phyloP scores from a whole-genome alignment of 2,113 vertebrate genomes.

The Oenanthe melanoleuca region DNA sequence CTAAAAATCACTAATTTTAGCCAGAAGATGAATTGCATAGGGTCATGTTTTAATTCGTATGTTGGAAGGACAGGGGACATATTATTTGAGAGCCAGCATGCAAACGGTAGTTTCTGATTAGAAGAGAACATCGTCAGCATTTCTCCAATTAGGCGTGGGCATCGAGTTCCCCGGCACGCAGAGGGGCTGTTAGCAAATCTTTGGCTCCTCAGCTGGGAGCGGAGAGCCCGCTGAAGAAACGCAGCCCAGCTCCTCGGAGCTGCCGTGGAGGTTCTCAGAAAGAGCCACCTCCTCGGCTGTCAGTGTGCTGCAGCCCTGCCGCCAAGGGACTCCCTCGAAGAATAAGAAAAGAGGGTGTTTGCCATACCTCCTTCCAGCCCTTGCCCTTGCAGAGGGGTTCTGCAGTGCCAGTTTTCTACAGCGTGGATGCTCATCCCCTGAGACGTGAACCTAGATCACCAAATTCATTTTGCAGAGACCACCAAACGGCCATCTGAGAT shows the following conservation, averaged over 20 bases:
- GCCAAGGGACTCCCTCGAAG: background rate
- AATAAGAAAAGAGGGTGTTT: background rate
- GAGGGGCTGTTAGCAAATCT: background rate
- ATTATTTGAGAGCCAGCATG: constrained; percentile 8
- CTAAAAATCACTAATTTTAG: constrained; percentile 53
- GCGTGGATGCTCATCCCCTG: background rate
- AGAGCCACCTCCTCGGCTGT: background rate
- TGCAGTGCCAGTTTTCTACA: accelerated
- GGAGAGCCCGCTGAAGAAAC: background rate
- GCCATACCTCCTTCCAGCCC: background rate
- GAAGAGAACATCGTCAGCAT: background rate
- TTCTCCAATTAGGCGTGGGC: constrained; percentile 1
- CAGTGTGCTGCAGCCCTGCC: background rate
- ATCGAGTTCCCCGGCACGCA: background rate
- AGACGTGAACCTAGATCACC: constrained; percentile 4
- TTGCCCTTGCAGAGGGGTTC: background rate
- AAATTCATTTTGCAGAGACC: constrained; percentile 46
- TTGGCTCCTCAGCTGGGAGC: background rate
- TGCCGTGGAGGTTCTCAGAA: background rate
- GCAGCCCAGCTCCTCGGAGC: background rate
- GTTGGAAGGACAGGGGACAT: background rate
- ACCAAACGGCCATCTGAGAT: constrained; percentile 46
- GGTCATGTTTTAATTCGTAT: background rate
- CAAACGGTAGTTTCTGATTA: constrained; percentile 43
- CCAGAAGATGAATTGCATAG: constrained; percentile 30